Conservation (phyloP, 2,888 invertebrate genomes). For the Electrophaes corylata region DNA sequence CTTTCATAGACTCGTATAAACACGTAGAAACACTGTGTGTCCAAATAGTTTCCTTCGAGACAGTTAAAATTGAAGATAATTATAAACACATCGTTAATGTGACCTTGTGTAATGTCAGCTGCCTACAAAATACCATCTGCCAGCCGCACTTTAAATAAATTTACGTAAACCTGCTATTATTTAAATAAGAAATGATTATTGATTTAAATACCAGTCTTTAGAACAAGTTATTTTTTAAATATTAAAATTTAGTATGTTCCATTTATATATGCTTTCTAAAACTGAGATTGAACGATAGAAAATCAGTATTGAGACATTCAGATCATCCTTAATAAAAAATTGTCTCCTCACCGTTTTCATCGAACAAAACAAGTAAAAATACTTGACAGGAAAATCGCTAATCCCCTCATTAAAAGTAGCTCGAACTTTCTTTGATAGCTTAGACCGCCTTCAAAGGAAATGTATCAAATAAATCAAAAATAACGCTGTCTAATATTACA, state of each 20-base stretch:
- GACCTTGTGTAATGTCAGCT: neutral
- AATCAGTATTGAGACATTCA: no score
- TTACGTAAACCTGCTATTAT: slow-evolving; percentile 8
- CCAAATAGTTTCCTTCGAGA: no score
- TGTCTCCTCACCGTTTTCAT: no score
- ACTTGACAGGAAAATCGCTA: slow-evolving; percentile 2
- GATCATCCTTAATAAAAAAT: no score
- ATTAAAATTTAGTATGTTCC: no score
- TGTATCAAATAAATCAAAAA: slow-evolving; percentile 38
- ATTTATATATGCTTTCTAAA: no score
- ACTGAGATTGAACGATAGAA: no score
- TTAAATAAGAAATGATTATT: neutral
- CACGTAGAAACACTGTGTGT: no score
- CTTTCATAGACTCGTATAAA: no score
- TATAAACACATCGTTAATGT: neutral
- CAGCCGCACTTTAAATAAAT: slow-evolving; percentile 7
- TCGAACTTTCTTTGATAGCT: slow-evolving; percentile 8
- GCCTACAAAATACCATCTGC: slow-evolving; percentile 6
- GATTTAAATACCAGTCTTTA: neutral
- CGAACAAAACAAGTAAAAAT: no score
- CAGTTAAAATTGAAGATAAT: slow-evolving; percentile 1
- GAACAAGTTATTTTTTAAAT: neutral
- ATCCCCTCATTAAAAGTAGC: slow-evolving; percentile 13
- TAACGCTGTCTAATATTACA: slow-evolving; percentile 34
- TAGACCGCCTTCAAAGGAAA: slow-evolving; percentile 21